phyloP scores from a whole-genome alignment of 2,797 vertebrate species.

The Halcyon smyrnensis region DNA sequence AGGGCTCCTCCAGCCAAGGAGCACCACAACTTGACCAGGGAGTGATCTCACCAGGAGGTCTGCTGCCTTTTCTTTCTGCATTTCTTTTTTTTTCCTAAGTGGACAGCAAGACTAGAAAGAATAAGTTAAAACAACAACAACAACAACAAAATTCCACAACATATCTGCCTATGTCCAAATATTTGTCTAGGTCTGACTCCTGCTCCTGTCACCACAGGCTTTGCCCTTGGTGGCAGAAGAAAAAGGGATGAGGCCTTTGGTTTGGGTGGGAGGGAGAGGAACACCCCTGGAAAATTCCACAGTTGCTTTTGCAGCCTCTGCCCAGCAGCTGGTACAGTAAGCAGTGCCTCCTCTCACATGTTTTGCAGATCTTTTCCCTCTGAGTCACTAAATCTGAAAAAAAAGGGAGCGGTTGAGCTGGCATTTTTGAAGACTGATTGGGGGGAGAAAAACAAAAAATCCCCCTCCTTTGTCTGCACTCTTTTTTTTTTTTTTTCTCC shows the following conservation, averaged over 20 bases:
- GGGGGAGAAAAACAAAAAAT: neutral
- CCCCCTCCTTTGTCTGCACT: neutral
- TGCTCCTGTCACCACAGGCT: neutral
- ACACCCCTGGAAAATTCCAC: neutral
- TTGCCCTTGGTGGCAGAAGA: neutral
- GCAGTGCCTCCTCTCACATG: neutral
- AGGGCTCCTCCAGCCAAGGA: neutral
- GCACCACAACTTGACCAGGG: accelerated
- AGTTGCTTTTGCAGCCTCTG: neutral
- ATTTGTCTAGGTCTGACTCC: neutral
- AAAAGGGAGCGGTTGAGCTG: constrained; percentile 17
- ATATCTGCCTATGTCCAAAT: neutral
- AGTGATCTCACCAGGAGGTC: neutral
- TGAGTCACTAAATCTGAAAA: constrained; percentile 51
- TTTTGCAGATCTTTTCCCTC: constrained; percentile 20
- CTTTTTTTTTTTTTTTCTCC: neutral
- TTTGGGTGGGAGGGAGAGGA: neutral
- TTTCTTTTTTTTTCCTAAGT: neutral
- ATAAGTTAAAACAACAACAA: neutral
- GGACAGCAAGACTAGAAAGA: neutral
- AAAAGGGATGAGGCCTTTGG: neutral
- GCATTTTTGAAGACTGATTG: neutral
- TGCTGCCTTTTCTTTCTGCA: neutral
- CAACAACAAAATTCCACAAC: neutral
- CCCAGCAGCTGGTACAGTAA: neutral